Percentiles rank a stretch among this genome's conserved stretches.
These are phyloP conservation scores for Syrmaticus mikado DNA, from an alignment of 2,113 vertebrate species.

Conservation along the genomic window DNA sequence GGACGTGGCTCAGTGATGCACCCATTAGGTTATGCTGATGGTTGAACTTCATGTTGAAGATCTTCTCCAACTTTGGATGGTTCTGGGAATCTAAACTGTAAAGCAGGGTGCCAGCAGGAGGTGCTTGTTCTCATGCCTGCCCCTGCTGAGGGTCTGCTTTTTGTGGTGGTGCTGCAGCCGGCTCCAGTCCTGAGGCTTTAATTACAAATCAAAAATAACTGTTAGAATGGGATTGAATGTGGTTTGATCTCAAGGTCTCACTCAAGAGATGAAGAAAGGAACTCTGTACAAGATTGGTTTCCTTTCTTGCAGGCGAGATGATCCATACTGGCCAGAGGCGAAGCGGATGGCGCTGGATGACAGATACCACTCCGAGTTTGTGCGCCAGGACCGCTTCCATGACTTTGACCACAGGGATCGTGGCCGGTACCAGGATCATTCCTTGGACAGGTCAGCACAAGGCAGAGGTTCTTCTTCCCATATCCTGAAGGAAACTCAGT, in stretches of 20 bases:
- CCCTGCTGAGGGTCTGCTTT: background rate
- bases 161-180: background rate
- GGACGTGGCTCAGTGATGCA: background rate
- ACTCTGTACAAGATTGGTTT: accelerated
- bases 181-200: background rate
- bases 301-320: constrained; percentile 82
- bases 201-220: background rate
- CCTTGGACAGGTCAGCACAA: constrained; percentile 80
- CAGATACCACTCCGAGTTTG: constrained; percentile 85
- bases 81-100: accelerated
- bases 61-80: background rate
- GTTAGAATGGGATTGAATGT: background rate
- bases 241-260: background rate
- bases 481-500: background rate
- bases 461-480: accelerated
- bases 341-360: constrained; percentile 90
- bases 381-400: constrained; percentile 89
- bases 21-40: background rate
- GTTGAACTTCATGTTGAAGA: background rate
- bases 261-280: background rate
- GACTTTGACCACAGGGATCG: constrained; percentile 93
- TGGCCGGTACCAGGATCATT: constrained; percentile 87
- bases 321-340: constrained; percentile 83
- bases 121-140: accelerated
- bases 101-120: background rate